Percentiles rank a stretch among this genome's conserved stretches.
Evolutionary conservation across 2,888 invertebrate species (phyloP).

Genomic region (Baronia brevicornis): DNA sequence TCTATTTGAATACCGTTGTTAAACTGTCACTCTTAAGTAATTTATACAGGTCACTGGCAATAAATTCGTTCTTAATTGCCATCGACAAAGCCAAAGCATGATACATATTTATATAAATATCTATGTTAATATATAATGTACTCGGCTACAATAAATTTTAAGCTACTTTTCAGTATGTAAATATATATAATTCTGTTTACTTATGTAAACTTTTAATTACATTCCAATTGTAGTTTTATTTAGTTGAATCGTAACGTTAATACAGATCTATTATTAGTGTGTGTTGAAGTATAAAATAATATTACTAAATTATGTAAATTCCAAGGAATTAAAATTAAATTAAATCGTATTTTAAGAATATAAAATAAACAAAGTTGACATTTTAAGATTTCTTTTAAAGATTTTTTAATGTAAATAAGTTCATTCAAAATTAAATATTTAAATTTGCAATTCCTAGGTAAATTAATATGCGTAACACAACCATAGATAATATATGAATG

Average conservation of each 20-base stretch:
- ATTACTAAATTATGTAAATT: slow-evolving; percentile 19
- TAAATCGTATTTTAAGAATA: slow-evolving; percentile 18
- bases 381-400: background rate
- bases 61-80: too few species aligned
- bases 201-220: too few species aligned
- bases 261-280: slow-evolving; percentile 1
- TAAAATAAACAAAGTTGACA: slow-evolving; percentile 10
- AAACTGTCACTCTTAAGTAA: too few species aligned
- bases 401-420: background rate
- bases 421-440: slow-evolving; percentile 1
- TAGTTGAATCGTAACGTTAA: background rate
- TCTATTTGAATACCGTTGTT: too few species aligned
- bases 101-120: too few species aligned
- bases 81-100: too few species aligned
- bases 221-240: background rate
- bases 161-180: too few species aligned
- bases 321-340: slow-evolving; percentile 25
- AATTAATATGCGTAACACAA: too few species aligned
- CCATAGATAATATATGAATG: slow-evolving; percentile 11
- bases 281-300: slow-evolving; percentile 2
- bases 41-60: too few species aligned
- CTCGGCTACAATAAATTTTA: too few species aligned
- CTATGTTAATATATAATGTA: too few species aligned
- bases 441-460: slow-evolving; percentile 13
- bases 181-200: too few species aligned